Evolutionary conservation across 1,140 invertebrate species (phyloP).

Genomic region (Bombus pascuorum): DNA sequence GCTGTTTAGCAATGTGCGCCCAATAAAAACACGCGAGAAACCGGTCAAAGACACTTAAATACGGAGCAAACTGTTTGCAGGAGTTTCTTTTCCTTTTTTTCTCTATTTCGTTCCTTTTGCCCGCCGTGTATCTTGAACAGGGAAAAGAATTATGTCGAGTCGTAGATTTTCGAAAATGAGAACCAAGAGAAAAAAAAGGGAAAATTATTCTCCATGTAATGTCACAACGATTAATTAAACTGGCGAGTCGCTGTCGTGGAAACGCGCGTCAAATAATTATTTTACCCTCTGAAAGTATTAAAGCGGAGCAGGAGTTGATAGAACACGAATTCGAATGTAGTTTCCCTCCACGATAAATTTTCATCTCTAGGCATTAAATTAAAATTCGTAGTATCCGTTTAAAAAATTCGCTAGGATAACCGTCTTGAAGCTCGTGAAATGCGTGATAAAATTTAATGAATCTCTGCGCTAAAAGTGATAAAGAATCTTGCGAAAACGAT

Average conservation of each 20-base stretch:
- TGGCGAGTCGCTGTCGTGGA: too few species aligned
- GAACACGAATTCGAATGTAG: neutral
- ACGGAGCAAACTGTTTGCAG: neutral
- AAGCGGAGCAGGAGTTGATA: neutral
- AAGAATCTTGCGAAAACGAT: neutral
- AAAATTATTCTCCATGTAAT: neutral
- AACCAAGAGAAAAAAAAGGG: neutral
- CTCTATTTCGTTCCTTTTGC: neutral
- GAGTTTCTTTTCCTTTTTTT: neutral
- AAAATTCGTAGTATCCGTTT: neutral
- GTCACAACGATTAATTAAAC: neutral
- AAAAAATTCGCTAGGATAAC: neutral
- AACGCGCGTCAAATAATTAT: neutral
- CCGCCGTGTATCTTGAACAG: rapidly evolving
- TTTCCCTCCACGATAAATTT: neutral
- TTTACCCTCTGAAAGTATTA: neutral
- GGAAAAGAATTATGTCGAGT: neutral
- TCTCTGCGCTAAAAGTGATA: neutral
- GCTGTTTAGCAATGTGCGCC: neutral
- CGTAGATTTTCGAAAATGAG: neutral
- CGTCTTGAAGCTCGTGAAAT: neutral
- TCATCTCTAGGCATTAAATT: neutral
- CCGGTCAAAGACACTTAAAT: neutral
- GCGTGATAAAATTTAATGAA: conserved; percentile 13
- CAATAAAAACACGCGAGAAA: conserved; percentile 25